These are phyloP conservation scores for Allygus modestus DNA, from an alignment of 2,888 invertebrate species.

Conservation along the genomic window DNA sequence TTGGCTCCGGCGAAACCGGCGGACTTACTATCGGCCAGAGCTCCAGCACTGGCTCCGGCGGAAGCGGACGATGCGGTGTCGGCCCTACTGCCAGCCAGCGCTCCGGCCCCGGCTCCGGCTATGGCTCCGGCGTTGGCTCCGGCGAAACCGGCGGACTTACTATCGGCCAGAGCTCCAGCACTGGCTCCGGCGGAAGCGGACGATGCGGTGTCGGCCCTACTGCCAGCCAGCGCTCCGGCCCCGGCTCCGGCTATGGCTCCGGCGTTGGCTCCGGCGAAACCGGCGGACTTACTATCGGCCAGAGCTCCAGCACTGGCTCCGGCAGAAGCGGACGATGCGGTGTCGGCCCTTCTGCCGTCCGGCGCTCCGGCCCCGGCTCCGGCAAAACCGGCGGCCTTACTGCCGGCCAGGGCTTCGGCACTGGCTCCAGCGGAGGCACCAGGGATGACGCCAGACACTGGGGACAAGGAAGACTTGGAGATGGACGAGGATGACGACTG, in stretches of 20 bases:
- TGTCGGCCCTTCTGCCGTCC: slow-evolving; percentile 52
- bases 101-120: slow-evolving; percentile 65
- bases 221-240: slow-evolving; percentile 67
- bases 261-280: slow-evolving; percentile 2
- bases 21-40: background rate
- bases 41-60: background rate
- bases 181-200: background rate
- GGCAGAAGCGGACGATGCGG: background rate
- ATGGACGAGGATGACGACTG: background rate
- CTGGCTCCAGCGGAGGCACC: background rate
- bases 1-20: slow-evolving; percentile 3
- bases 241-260: background rate
- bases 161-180: background rate
- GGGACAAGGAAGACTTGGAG: background rate
- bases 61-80: background rate
- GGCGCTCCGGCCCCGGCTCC: slow-evolving; percentile 67
- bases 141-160: background rate
- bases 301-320: background rate
- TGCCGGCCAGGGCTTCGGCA: slow-evolving; percentile 8
- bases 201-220: background rate
- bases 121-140: background rate
- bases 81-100: slow-evolving; percentile 63
- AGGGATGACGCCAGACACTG: background rate
- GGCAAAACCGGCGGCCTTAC: background rate
- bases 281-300: background rate